A percentile compares a stretch with the other conserved stretches of the same genome.
Evolutionary conservation across 2,888 invertebrate genomes (phyloP).

Genomic region (Miltochrista miniata): DNA sequence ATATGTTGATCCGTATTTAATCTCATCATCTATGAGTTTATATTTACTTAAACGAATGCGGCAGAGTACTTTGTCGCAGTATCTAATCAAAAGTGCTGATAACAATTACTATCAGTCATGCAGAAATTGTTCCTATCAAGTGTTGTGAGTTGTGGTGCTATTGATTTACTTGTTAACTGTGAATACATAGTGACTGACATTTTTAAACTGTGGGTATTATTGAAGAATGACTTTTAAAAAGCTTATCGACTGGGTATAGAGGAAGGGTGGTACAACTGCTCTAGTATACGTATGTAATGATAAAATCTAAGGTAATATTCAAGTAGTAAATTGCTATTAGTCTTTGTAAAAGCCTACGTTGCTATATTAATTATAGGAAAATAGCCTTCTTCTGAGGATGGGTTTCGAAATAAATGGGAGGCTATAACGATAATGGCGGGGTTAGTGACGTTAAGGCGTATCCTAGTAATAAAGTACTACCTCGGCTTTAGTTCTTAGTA

Average conservation of each 20-base stretch:
- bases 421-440: too few relatives aligned
- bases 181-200: neutral
- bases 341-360: neutral
- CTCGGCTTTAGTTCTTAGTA: too few relatives aligned
- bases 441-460: too few relatives aligned
- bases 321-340: neutral
- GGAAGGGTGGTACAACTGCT: neutral
- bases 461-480: too few relatives aligned
- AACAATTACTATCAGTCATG: slow-evolving; percentile 9
- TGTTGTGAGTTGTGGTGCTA: slow-evolving; percentile 9
- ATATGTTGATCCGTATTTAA: slow-evolving; percentile 1
- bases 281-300: neutral
- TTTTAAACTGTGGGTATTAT: neutral
- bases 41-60: slow-evolving; percentile 4
- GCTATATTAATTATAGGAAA: too few relatives aligned
- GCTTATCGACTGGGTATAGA: neutral
- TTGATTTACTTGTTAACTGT: neutral
- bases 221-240: neutral
- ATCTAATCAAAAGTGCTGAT: slow-evolving; percentile 19
- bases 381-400: too few relatives aligned
- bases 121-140: slow-evolving; percentile 3
- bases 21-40: slow-evolving; percentile 9
- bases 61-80: slow-evolving; percentile 1
- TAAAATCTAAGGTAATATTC: neutral
- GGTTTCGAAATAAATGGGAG: too few relatives aligned